These are phyloP conservation scores for Euproctis similis DNA, from an alignment of 2,888 invertebrate genomes.

Conservation along the genomic window DNA sequence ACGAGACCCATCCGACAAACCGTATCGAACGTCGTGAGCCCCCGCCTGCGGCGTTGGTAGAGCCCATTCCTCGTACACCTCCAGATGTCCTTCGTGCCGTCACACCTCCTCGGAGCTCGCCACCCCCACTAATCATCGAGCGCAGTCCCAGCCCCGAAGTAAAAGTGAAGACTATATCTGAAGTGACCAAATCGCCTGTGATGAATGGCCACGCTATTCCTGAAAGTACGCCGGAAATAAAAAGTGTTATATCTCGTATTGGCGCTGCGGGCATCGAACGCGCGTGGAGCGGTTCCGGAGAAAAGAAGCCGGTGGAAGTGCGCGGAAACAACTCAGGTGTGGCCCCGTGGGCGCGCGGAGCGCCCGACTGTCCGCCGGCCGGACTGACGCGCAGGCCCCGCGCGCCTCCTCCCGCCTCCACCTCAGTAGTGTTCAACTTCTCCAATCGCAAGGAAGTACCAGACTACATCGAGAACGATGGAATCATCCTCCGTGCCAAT, in stretches of 20 bases:
- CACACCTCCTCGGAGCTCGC: constrained; percentile 21
- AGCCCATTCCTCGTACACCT: constrained; percentile 42
- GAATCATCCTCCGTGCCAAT: constrained; percentile 80
- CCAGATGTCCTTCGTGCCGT: constrained; percentile 33
- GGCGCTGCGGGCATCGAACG: constrained; percentile 51
- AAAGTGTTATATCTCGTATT: constrained; percentile 31
- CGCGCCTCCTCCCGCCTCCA: constrained; percentile 63
- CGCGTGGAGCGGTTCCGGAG: constrained; percentile 48
- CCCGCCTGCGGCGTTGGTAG: constrained; percentile 60
- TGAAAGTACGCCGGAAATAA: constrained; percentile 14
- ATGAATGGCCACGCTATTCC: constrained; percentile 33
- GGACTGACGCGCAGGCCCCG: constrained; percentile 23
- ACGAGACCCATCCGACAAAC: constrained; percentile 44
- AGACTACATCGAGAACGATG: constrained; percentile 94
- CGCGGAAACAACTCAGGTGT: constrained; percentile 17
- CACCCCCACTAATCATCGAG: constrained; percentile 21
- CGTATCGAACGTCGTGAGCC: constrained; percentile 61
- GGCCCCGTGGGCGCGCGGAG: constrained; percentile 20
- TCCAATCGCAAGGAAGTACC: constrained; percentile 89
- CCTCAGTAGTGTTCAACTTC: constrained; percentile 91
- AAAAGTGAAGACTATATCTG: constrained; percentile 8
- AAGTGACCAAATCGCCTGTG: constrained; percentile 14
- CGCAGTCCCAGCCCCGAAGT: constrained; percentile 19
- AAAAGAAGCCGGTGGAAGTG: constrained; percentile 14
- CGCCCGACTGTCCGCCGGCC: constrained; percentile 20